Evolutionary conservation across 2,797 vertebrate species (phyloP), one percentile per base, ranked within the genome.

Genomic region (Gadopsis bispinosus): DNA sequence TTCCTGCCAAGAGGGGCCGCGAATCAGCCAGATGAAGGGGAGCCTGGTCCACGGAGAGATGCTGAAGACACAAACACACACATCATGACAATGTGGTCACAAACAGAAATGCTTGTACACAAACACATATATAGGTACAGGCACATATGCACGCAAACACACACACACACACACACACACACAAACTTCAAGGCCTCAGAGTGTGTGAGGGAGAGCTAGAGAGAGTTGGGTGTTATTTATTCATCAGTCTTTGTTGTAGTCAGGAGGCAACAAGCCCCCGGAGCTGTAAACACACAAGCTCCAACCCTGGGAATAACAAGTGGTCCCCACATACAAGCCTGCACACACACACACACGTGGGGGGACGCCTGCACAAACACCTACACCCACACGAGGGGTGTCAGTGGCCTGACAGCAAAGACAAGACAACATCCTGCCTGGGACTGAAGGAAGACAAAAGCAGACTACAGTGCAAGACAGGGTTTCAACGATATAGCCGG

Each of bases 221-320:
- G 92, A 94, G 93, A 93, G 88, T 90, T 84, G 91, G 91, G 73
- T 91, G 95, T 96, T 95, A 95, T 95, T 96, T 95, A 95, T 96
- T 96, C 93, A 96, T 95, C 93, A 95, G 87, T 73, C 84, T 89
- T 91, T 88, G 91, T 92, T 91, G 89, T 94, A 94, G 92, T 90
- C 89, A 81, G 91, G 89, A 94, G 90, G 94, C 93, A 94, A 96
- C 94, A 95, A 94, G 92, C 91, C 93, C 93, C 89, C 78, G 84
- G 93, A 95, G 94, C 93, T 94, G 94, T 95, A 95, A 95, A 95
- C 94, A 95, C 92, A 92, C 83, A 88, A 87, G 88, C 91, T 90
- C 91, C 86, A 91, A 91, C 93, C 88, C 83, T 72, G 93, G 92
- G 92, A 93, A 94, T 95, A 94, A 94, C 93, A 93, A 93, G 94